phyloP scores from a whole-genome alignment of 2,888 invertebrate species.

The Campaea margaritaria region DNA sequence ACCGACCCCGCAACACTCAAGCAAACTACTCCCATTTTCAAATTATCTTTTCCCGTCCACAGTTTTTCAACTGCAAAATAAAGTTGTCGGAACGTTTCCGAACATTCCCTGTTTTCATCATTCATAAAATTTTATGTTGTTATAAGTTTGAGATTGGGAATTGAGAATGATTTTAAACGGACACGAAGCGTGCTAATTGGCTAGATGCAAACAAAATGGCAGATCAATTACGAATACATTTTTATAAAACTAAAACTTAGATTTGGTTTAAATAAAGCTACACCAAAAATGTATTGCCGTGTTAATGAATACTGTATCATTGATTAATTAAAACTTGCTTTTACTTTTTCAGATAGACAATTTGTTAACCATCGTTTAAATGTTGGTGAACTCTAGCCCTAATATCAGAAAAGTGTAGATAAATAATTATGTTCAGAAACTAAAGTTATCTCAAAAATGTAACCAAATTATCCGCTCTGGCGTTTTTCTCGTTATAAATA shows the following conservation, averaged over 20 bases:
- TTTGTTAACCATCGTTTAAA: no score
- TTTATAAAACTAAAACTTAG: background rate
- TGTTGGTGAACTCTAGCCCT: no score
- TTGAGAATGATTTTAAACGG: constrained; percentile 5
- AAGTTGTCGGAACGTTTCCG: constrained; percentile 21
- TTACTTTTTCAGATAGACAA: no score
- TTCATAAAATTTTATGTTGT: constrained; percentile 25
- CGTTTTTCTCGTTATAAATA: constrained; percentile 25
- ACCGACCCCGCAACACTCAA: background rate
- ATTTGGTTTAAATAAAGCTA: background rate
- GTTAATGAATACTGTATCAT: no score
- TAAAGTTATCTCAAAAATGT: constrained; percentile 29
- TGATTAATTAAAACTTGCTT: no score
- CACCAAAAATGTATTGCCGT: background rate
- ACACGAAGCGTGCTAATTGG: background rate
- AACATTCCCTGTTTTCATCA: constrained; percentile 21
- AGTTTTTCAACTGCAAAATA: constrained; percentile 9
- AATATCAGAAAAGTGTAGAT: constrained; percentile 7
- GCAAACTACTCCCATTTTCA: background rate
- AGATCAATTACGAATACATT: background rate
- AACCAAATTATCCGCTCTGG: constrained; percentile 30
- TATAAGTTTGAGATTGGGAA: constrained; percentile 8
- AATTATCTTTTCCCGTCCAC: background rate
- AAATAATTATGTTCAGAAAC: constrained; percentile 16
- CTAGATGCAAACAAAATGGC: constrained; percentile 1